Evolutionary conservation across 2,888 invertebrate species (phyloP), one percentile per base, ranked within the genome.

Genomic region (Chymomyza caudatula): DNA sequence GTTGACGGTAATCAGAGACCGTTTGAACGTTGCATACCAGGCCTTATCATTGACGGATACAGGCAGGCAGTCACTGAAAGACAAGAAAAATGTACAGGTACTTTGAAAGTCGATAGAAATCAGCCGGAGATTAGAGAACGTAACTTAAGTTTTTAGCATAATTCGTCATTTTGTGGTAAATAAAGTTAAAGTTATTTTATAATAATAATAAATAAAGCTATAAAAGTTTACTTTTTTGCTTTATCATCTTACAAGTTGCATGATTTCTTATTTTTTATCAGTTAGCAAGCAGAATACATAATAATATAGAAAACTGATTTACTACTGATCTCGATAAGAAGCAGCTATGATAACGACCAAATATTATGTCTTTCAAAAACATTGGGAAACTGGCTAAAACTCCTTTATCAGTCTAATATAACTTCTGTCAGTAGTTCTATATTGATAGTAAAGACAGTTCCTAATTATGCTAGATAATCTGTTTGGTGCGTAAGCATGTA

Each of bases 201-300:
- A n/a, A n/a, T n/a, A n/a, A 52, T 25, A 22, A 47, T 23, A 43
- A 56, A 15, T 49, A 51, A 37, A 22, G 25, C 13, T n/a, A 62
- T 29, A 56, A 65, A 63, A 47, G 20, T 19, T 43, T 71, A 67
- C 66, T 61, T 77, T 54, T 47, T 47, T 67, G 51, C 52, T 49
- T 77, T 73, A 73, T 73, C 73, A 63, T 62, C 19, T 43, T 51
- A 58, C 51, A 56, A 57, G 47, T 65, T 77, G 59, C 44, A 77
- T 70, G 29, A 11, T 37, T 37, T 8, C 5, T 37, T 61, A 47
- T 54, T 52, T 55, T 47, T 62, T 74, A 74, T 77, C 74, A 65
- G 61, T 42, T 22, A 42, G 6, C 17, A 58, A n/a, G 44, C 43
- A 23, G 25, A 47, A 49, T 29, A 58, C 22, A 58, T 44, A 13